Base-by-base conservation (phyloP, 2,888 invertebrate species). In the Hyles lineata region DNA sequence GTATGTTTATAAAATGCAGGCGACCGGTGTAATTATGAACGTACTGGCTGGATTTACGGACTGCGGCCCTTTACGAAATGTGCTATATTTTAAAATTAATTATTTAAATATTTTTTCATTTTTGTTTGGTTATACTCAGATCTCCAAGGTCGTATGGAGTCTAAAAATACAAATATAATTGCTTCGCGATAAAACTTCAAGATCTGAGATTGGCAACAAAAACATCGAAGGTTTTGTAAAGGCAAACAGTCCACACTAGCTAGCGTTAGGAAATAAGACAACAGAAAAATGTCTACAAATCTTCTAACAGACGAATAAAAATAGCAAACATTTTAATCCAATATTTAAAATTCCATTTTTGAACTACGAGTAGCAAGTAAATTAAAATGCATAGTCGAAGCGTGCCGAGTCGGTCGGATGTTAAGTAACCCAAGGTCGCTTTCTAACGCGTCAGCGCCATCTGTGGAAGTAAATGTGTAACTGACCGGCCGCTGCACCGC, bases 361-460 rank as follows among this genome's bases (percentile, higher is more conserved):
- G 61, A 62, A 62, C 63, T 29, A n/a, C n/a, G n/a, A n/a, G n/a
- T n/a, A 3, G 59, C 32, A 19, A 32, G 29, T 35, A 63, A 43
- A 43, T 43, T 9, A 1, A 17, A 23, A 23, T 17, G 67, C 63
- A 63, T 67, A 67, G 15, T 23, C 4, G 55, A 23, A 61, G 67
- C 50, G 67, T 67, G 67, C 15, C 61, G 43, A 43, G 43, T 43
- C 43, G 43, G 52, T 50, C 58, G 52, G 78, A 75, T 73, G 78
- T 83, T 81, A 81, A 81, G 81, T 81, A 84, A 85, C 77, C 78
- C 87, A 87, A 88, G 87, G 87, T 86, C 87, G 87, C 87, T 88
- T 87, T 88, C 87, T 83, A 87, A 83, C 79, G 78, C 78, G 78
- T 79, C 81, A 78, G 75, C 76, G 72, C 67, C 67, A 72, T 72